A percentile compares a stretch with the other conserved stretches of the same genome.
These are phyloP conservation scores for Numenius phaeopus DNA, from an alignment of 2,797 vertebrate species.

Conservation along the genomic window DNA sequence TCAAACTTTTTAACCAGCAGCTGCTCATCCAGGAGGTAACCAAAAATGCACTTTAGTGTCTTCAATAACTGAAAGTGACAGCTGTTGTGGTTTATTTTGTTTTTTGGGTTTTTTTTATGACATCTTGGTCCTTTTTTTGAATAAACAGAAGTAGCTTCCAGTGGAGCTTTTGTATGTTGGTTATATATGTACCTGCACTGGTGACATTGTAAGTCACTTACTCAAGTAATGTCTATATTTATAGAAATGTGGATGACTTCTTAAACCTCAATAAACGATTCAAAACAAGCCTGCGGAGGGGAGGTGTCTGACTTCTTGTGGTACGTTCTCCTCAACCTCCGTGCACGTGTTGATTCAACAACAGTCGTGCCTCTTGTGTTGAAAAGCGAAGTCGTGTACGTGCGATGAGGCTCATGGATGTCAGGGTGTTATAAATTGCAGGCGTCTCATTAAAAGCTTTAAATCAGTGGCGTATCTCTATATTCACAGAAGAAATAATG, in stretches of 20 bases:
- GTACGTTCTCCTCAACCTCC: neutral
- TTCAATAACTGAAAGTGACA: slow-evolving; percentile 66
- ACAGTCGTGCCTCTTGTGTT: neutral
- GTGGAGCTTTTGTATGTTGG: slow-evolving; percentile 78
- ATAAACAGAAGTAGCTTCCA: slow-evolving; percentile 78
- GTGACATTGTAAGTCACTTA: slow-evolving; percentile 79
- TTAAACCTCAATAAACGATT: slow-evolving; percentile 86
- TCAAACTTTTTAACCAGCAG: slow-evolving; percentile 63
- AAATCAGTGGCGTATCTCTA: neutral
- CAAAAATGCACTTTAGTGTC: slow-evolving; percentile 79
- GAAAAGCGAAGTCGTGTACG: neutral
- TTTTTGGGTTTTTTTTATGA: slow-evolving; percentile 15
- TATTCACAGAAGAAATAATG: neutral
- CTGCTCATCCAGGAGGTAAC: slow-evolving; percentile 73
- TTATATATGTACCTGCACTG: slow-evolving; percentile 81
- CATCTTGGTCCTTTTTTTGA: slow-evolving; percentile 74
- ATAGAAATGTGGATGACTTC: slow-evolving; percentile 80
- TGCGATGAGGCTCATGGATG: neutral
- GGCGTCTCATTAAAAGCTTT: neutral
- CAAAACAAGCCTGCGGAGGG: slow-evolving; percentile 70
- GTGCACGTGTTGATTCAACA: neutral
- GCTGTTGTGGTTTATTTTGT: neutral
- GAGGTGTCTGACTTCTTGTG: slow-evolving; percentile 65
- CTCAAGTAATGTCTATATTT: slow-evolving; percentile 82
- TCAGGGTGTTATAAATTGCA: neutral